Evolutionary conservation across 1,140 invertebrate species (phyloP).

Genomic region (Aphelenchoides besseyi): DNA sequence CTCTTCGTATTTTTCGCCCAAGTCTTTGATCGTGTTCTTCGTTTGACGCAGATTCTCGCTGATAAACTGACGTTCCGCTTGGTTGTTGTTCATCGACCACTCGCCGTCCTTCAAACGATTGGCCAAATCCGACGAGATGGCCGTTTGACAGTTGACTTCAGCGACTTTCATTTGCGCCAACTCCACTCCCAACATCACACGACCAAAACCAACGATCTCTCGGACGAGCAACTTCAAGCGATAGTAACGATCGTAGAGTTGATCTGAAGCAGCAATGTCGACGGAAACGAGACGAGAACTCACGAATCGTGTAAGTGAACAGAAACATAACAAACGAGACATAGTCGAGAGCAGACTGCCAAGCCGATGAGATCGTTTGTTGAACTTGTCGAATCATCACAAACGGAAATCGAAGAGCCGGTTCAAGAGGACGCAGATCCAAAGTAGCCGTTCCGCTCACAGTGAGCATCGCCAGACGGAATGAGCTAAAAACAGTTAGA

Average conservation of each 20-base stretch:
- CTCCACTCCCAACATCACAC: background rate
- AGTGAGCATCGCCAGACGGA: too few species aligned
- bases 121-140: background rate
- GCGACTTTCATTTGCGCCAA: background rate
- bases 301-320: too few species aligned
- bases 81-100: background rate
- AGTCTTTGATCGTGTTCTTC: background rate
- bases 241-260: background rate
- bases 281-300: background rate
- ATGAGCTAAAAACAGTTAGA: too few species aligned
- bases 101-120: background rate
- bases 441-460: too few species aligned
- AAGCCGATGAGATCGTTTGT: too few species aligned
- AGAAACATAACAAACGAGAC: too few species aligned
- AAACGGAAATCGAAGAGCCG: too few species aligned
- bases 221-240: background rate
- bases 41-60: background rate
- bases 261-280: too few species aligned
- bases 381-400: too few species aligned
- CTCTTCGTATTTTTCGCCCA: background rate
- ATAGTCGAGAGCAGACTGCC: too few species aligned
- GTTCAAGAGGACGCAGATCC: too few species aligned
- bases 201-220: background rate
- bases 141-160: background rate
- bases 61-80: background rate